Base-by-base conservation (phyloP, 30 jellyfish, hydroid and myxozoan genomes). In the Cassiopea xamachana region DNA sequence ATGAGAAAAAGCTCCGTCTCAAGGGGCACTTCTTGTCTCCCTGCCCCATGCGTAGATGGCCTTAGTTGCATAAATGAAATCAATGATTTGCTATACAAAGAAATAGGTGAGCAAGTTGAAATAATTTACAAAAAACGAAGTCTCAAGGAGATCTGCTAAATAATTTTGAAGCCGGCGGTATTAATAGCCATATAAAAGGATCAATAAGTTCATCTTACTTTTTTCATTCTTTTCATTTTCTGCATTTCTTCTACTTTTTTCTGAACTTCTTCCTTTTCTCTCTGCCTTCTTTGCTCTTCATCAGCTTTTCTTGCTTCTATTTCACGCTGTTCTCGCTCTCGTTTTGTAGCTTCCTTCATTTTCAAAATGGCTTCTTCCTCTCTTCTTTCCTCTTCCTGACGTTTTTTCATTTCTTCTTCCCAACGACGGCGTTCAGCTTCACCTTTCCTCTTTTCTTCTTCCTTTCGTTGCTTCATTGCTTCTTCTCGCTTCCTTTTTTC, bases 221-320 rank as follows among this genome's bases (percentile, higher is more conserved):
- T 95, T 83, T 88, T 95, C 91, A 87, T 77, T 60, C 75, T 43
- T 79, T 87, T 88, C 83, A 92, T 80, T 81, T 80, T 87, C 70
- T 92, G 97, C 98, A 95, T 91, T 69, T 91, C 99, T 78, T 95
- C 99, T 18, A 91, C 97, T 69, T 84, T 86, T 73, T 79, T 84
- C 69, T 81, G 89, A 7, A 91, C 91, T 43, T 95, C 98, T 18
- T 62, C 96, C 69, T 78, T 88, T 82, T 89, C 92, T 44, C 51
- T 91, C 51, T 69, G 77, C 55, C 48, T 46, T 79, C 69, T 75
- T 79, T 83, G 86, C 58, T 60, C 75, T 77, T 89, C 96, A 18
- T 9, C 77, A 39, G n/a, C 18, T 45, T 59, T 51, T 62, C 27
- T 60, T 13, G 27, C 15, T 62, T 77, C 90, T 69, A 47, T n/a